Percentiles rank a stretch among this genome's conserved stretches.
phyloP scores from a whole-genome alignment of 2,113 vertebrate species.

The Gallinago undulata region DNA sequence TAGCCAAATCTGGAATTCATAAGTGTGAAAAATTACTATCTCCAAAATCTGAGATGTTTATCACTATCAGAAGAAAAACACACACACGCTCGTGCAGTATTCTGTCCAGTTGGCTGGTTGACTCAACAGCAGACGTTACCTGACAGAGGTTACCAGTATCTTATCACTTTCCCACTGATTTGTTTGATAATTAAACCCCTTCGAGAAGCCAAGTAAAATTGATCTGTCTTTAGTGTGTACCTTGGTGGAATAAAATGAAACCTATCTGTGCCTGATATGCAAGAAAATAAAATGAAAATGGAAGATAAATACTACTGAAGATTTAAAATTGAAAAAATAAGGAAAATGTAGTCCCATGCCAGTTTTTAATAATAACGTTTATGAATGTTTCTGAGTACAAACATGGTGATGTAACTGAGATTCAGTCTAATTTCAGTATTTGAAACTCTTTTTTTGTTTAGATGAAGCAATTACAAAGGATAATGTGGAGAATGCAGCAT shows the following conservation, averaged over 20 bases:
- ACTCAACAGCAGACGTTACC: background rate
- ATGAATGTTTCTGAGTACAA: background rate
- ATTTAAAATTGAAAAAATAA: background rate
- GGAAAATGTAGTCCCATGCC: background rate
- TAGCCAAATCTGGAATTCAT: background rate
- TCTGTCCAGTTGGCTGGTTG: background rate
- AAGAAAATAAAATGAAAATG: background rate
- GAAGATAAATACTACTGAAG: background rate
- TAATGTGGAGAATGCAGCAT: slow-evolving; percentile 39
- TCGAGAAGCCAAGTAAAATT: background rate
- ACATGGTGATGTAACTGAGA: background rate
- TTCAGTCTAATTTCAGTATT: background rate
- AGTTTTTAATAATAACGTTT: accelerated
- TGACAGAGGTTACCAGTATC: background rate
- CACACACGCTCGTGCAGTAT: background rate
- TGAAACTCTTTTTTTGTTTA: slow-evolving; percentile 14
- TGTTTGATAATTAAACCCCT: background rate
- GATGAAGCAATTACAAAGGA: slow-evolving; percentile 65
- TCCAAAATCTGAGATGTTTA: background rate
- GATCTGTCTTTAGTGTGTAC: background rate
- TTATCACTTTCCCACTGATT: too few relatives aligned
- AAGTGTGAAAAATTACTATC: background rate
- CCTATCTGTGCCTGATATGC: accelerated
- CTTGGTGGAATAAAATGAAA: background rate
- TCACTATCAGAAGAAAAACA: background rate